Percentiles rank a stretch among this genome's conserved stretches.
These are phyloP conservation scores for Botia almorhae DNA, from an alignment of 2,797 vertebrate species.

Conservation along the genomic window DNA sequence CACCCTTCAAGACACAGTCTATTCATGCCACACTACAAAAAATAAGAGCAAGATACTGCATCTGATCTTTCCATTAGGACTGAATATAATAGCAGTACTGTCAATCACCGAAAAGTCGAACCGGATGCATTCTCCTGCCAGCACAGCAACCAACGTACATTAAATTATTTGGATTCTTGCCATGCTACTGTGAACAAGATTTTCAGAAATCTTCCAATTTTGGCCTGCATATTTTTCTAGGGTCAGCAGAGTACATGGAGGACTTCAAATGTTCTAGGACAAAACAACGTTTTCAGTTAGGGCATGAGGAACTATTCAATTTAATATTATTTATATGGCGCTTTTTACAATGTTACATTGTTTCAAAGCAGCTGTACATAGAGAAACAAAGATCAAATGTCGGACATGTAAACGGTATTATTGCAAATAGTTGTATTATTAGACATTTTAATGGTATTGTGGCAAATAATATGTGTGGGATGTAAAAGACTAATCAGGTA, in stretches of 20 bases:
- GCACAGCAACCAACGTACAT: slow-evolving; percentile 15
- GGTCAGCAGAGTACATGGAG: slow-evolving; percentile 23
- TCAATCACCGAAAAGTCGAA: slow-evolving; percentile 43
- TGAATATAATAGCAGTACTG: slow-evolving; percentile 43
- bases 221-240: background rate
- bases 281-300: no score
- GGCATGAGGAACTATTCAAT: no score
- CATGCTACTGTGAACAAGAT: background rate
- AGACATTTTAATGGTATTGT: no score
- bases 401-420: no score
- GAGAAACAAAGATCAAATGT: no score
- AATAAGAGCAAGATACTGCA: slow-evolving; percentile 24
- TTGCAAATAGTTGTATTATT: no score
- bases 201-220: slow-evolving; percentile 16
- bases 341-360: no score
- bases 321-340: no score
- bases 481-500: no score
- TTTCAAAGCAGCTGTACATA: no score
- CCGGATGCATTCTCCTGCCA: slow-evolving; percentile 25
- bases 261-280: background rate
- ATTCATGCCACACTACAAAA: slow-evolving; percentile 9
- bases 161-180: slow-evolving; percentile 15
- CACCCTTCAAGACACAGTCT: background rate
- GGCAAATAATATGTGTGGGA: no score
- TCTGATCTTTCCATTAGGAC: slow-evolving; percentile 52